Evolutionary conservation across 2,797 vertebrate species (phyloP).

Genomic region (Coregonus suidteri): DNA sequence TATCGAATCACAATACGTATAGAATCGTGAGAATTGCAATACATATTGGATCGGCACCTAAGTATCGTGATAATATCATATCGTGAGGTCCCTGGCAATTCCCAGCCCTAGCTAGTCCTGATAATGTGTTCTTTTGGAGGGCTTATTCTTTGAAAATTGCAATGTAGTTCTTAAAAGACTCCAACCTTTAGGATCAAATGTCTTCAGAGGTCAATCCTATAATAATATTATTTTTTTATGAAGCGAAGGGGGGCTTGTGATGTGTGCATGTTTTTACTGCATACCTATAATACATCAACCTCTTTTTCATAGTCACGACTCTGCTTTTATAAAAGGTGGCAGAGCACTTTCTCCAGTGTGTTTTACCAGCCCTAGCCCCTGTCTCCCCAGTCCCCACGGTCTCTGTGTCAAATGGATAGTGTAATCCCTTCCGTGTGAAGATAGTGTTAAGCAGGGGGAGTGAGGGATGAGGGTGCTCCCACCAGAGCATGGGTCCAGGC

Average conservation of each 20-base stretch:
- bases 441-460: conserved; percentile 15
- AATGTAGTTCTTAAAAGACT: not conserved
- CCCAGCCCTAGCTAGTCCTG: not conserved
- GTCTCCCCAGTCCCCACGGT: not conserved
- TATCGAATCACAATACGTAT: no score
- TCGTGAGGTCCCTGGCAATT: no score
- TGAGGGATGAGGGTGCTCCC: not conserved
- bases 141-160: not conserved
- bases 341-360: conserved; percentile 33
- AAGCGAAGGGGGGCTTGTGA: not conserved
- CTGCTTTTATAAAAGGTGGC: conserved; percentile 29
- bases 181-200: not conserved
- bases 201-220: not conserved
- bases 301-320: conserved; percentile 15
- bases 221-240: not conserved
- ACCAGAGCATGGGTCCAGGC: conserved; percentile 9
- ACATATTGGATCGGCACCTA: no score
- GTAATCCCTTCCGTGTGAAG: conserved; percentile 42
- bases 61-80: no score
- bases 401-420: conserved; percentile 26
- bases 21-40: no score
- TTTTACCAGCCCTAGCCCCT: conserved; percentile 11
- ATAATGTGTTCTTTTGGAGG: not conserved
- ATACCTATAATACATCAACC: not conserved
- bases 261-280: conserved; percentile 1